Percentiles rank a stretch among this genome's conserved stretches.
phyloP scores from a whole-genome alignment of 2,113 vertebrate genomes.

The Daphoenositta chrysoptera region DNA sequence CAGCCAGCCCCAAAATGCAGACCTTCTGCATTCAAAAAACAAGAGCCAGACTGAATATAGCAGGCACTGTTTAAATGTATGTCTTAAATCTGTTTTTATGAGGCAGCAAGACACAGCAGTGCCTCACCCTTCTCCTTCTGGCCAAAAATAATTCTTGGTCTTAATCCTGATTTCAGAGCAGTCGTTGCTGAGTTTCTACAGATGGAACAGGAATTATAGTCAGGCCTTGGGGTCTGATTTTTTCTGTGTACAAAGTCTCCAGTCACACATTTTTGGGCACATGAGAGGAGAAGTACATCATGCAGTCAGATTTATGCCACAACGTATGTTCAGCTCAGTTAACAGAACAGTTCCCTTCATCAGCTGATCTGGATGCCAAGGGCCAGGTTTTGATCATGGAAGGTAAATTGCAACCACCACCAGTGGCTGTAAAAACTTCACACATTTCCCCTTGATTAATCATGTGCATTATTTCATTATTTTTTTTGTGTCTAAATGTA shows the following conservation, averaged over 20 bases:
- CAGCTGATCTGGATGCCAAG: neutral
- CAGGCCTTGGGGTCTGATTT: neutral
- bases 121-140: neutral
- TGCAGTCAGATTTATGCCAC: neutral
- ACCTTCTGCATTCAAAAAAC: neutral
- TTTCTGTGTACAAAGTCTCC: neutral
- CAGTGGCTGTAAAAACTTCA: neutral
- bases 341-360: neutral
- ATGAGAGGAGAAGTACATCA: neutral
- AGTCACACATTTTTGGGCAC: neutral
- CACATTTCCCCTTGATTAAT: neutral
- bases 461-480: neutral
- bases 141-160: neutral
- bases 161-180: neutral
- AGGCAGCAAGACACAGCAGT: neutral
- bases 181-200: neutral
- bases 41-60: neutral
- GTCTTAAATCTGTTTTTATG: neutral
- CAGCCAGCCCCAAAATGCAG: neutral
- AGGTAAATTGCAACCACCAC: neutral
- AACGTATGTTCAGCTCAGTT: neutral
- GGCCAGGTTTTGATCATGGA: neutral
- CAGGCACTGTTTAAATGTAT: neutral
- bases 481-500: neutral
- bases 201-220: neutral